Evolutionary conservation across 2,113 vertebrate species (phyloP), one percentile per base, ranked within the genome.

Genomic region (Gila orcuttii): DNA sequence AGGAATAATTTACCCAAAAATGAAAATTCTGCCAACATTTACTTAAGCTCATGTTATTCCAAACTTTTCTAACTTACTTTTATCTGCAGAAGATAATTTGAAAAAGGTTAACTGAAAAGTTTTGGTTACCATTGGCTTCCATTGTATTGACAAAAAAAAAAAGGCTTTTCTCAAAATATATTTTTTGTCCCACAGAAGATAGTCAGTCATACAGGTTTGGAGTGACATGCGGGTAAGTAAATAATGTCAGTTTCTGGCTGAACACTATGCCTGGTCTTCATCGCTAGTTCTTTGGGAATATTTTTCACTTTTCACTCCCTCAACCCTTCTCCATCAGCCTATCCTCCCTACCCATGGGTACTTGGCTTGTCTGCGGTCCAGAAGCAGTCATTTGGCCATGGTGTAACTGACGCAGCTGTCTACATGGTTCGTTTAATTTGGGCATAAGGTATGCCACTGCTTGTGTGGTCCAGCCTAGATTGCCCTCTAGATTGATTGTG

Each of bases 351-450:
- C 47, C 75, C 50, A 33, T 52, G 17, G 47, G 17, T 33, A 28
- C 25, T 55, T 55, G 75, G 47, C 42, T 25, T 13, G n/a, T 75
- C 42, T 47, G 42, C 23, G 23, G 71, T 83, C 82, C 89, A 87
- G 42, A 45, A 87, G 89, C 76, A 71, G 52, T 68, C 71, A 60
- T n/a, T 74, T 55, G 89, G 88, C 91, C 71, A 87, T 78, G 47
- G 77, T 89, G 89, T 86, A 88, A 93, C 88, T 82, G 87, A 90
- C 91, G 90, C 8, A 15, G 31, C 75, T 79, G 88, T 91, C 90
- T 91, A 88, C 90, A 87, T 89, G 89, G 87, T 91, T 92, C 87
- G 88, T 92, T 91, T 93, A 92, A 93, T 91, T 87, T 91, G 59
- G n/a, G 85, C 68, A 71, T 92, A 87, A 69, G 52, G 36, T 66